Evolutionary conservation across 2,797 vertebrate genomes (phyloP), one percentile per base, ranked within the genome.

Genomic region (Melanogrammus aeglefinus): DNA sequence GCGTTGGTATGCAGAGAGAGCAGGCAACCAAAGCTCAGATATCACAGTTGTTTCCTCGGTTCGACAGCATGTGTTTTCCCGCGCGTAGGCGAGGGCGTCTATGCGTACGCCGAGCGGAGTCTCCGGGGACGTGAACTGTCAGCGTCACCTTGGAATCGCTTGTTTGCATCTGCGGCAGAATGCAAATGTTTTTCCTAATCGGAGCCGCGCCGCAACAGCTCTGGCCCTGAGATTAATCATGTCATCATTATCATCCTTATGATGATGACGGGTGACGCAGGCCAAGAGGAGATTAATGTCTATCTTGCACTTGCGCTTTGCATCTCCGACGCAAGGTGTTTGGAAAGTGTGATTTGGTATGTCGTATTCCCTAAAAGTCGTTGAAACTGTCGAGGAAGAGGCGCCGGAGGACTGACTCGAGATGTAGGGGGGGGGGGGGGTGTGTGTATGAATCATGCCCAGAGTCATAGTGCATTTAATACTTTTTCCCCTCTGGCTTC

Each of bases 161-260:
- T 76, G 57, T 51, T 35, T 69, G 44, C 41, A 21, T 69, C 14
- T 14, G 18, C 13, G 33, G 16, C 31, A 14, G 74, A n/a, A 63
- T 35, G 44, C 51, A 75, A 63, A 66, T n/a, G 47, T 35, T 57
- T 44, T 44, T n/a, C 31, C 21, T 38, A 66, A 76, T 27, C 35
- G 27, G 41, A 35, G 29, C 27, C 27, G 2, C 10, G 27, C 31
- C 24, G 72, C 72, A 74, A 74, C 13, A 27, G 73, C 38, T 27
- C 36, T 29, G 24, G n/a, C 39, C 35, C 39, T 74, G 38, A 74
- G 38, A 39, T 74, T 44, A 41, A 74, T 74, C 39, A 44, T 74
- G 38, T 27, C 16, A 71, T 18, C 69, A 14, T 41, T n/a, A 74
- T 24, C 38, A 39, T 39, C 38, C 7, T 39, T 39, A 4, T 29